Percentiles rank a stretch among this genome's conserved stretches.
Conservation (phyloP, 2,113 vertebrate species). For the Heloderma charlesbogerti region DNA sequence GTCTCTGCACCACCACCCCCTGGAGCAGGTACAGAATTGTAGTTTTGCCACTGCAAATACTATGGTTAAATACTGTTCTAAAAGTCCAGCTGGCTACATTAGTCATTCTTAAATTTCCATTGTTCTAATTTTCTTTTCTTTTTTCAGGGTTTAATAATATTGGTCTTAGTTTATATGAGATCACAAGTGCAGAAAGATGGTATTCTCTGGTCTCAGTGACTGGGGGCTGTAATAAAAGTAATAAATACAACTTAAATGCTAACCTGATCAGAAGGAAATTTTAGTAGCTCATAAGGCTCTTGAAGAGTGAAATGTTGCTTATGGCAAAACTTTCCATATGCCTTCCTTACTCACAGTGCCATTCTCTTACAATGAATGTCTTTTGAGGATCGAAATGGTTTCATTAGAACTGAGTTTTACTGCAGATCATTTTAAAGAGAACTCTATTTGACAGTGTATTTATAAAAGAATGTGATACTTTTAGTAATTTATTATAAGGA, state of each 20-base stretch:
- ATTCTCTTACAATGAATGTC: conserved; percentile 38
- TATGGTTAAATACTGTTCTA: not conserved
- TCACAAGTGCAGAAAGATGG: conserved; percentile 33
- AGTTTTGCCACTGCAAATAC: not conserved
- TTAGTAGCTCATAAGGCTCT: conserved; percentile 47
- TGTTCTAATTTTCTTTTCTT: not conserved
- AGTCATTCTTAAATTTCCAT: not conserved
- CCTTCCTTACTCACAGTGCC: conserved; percentile 38
- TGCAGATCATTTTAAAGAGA: conserved; percentile 50
- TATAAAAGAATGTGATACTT: conserved; percentile 44
- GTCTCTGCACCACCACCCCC: not conserved
- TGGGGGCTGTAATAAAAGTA: conserved; percentile 38
- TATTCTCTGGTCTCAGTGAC: conserved; percentile 2
- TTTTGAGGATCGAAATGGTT: conserved; percentile 52
- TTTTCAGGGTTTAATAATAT: conserved; percentile 39
- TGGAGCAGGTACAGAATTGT: not conserved
- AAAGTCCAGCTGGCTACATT: not conserved
- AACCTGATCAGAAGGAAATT: conserved; percentile 50
- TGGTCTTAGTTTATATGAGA: conserved; percentile 24
- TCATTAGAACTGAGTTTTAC: conserved; percentile 47
- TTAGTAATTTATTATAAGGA: conserved; percentile 55
- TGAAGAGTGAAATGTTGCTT: conserved; percentile 42
- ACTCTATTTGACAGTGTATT: conserved; percentile 41
- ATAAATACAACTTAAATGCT: conserved; percentile 64
- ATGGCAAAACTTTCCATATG: conserved; percentile 54